These are phyloP conservation scores for Apodemus speciosus DNA, from an alignment of 2,113 vertebrate species.

Conservation along the genomic window DNA sequence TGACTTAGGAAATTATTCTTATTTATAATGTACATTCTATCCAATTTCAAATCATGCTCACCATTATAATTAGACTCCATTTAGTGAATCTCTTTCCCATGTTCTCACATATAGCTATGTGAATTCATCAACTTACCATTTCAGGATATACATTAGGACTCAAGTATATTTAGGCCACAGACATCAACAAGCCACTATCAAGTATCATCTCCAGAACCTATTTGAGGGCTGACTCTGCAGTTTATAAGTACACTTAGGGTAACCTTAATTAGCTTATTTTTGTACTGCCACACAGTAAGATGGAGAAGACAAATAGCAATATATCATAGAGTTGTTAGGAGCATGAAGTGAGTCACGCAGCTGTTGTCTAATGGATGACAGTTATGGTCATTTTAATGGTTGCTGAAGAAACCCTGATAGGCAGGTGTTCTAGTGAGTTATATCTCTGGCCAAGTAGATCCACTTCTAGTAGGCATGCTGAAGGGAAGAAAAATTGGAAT, in stretches of 20 bases:
- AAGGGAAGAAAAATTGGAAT: neutral
- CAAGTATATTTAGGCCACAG: neutral
- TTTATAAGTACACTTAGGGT: neutral
- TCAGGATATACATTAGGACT: neutral
- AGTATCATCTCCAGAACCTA: neutral
- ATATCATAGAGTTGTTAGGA: neutral
- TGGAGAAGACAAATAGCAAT: neutral
- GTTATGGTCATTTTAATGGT: neutral
- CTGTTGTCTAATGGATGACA: neutral
- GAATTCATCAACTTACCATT: neutral
- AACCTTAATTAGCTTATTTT: neutral
- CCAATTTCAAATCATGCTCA: neutral
- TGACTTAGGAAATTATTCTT: slow-evolving; percentile 17
- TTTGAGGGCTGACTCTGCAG: neutral
- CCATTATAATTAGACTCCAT: neutral
- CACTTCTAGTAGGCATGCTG: neutral
- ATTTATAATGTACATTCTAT: neutral
- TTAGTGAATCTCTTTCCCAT: neutral
- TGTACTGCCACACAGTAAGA: neutral
- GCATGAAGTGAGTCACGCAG: neutral
- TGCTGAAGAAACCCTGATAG: neutral
- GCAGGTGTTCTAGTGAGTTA: neutral
- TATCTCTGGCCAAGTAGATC: neutral
- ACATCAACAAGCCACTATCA: neutral
- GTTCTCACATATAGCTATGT: neutral